Evolutionary conservation across 2,113 vertebrate genomes (phyloP), one percentile per base, ranked within the genome.

Genomic region (Engystomops pustulosus): DNA sequence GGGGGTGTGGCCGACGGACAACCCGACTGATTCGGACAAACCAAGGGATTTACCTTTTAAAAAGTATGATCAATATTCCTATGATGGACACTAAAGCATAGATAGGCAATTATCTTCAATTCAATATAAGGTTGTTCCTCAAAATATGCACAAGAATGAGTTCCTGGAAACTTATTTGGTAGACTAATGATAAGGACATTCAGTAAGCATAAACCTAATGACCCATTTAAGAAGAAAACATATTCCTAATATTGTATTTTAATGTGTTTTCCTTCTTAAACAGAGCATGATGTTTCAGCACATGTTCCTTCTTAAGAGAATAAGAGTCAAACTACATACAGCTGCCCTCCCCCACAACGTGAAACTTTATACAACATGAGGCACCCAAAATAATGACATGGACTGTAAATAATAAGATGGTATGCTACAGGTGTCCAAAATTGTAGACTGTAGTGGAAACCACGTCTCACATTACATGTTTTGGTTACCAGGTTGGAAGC

Each of bases 391-490:
- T 49, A 83, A 76, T 53, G n/a, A 41, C 36, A 74, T 9, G 32
- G 68, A 34, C 44, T 75, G 32, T 49, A 65, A 74, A 45, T 47
- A 51, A 74, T 67, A 6, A 25, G 53, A 53, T 62, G 6, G 8
- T 49, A 62, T 51, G 20, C 17, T 75, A 49, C 81, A 76, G 81
- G 81, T 83, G 81, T 60, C 53, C 32, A 45, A 12, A 76, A 51
- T 65, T 32, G 51, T n/a, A 18, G 27, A 34, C 14, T 51, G 3
- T 2, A 6, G 32, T 32, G 20, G 51, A 71, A 41, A 72, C n/a
- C 47, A 4, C 17, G 3, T 47, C 17, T 49, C 79, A 68, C 2
- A 6, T 81, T 71, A 72, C 68, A 53, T 4, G 10, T 49, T 58
- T 32, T 20, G 25, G 12, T 72, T 71, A 44, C 34, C 9, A 11